phyloP scores from a whole-genome alignment of 1,140 invertebrate genomes.

The Steinernema feltiae region DNA sequence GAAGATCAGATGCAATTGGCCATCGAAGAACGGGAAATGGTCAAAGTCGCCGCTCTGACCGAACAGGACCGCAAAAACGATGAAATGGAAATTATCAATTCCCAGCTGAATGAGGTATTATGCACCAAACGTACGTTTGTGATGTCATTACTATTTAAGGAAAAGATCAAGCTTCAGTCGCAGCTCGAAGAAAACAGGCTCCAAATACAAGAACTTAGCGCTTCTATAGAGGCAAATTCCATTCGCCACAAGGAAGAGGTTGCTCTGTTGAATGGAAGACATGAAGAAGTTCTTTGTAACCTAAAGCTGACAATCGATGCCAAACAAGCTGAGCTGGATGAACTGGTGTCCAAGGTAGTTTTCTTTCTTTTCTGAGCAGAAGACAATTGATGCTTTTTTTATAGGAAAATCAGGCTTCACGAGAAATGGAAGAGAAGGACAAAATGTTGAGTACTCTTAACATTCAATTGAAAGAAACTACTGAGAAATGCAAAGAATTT shows the following conservation, averaged over 20 bases:
- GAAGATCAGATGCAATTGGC: constrained; percentile 1
- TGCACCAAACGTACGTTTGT: background rate
- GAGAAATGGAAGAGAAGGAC: too few relatives aligned
- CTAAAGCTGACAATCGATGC: background rate
- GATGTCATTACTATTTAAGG: background rate
- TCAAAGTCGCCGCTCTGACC: background rate
- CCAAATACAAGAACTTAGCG: background rate
- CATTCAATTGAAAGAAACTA: too few relatives aligned
- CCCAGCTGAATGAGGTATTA: background rate
- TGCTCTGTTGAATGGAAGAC: background rate
- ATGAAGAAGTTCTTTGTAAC: background rate
- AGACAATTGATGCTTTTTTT: too few relatives aligned
- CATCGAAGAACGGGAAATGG: constrained; percentile 5
- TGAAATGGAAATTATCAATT: background rate
- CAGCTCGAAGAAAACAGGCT: background rate
- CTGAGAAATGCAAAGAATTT: too few relatives aligned
- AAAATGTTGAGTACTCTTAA: too few relatives aligned
- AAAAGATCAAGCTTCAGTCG: background rate
- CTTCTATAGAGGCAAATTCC: background rate
- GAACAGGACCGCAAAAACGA: background rate
- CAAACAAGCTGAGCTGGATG: background rate
- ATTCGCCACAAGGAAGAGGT: background rate
- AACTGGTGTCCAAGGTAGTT: too few relatives aligned
- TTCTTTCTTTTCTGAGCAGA: too few relatives aligned
- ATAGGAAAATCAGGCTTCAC: too few relatives aligned